Conservation (phyloP, 2,113 vertebrate genomes). For the Podocnemis expansa region DNA sequence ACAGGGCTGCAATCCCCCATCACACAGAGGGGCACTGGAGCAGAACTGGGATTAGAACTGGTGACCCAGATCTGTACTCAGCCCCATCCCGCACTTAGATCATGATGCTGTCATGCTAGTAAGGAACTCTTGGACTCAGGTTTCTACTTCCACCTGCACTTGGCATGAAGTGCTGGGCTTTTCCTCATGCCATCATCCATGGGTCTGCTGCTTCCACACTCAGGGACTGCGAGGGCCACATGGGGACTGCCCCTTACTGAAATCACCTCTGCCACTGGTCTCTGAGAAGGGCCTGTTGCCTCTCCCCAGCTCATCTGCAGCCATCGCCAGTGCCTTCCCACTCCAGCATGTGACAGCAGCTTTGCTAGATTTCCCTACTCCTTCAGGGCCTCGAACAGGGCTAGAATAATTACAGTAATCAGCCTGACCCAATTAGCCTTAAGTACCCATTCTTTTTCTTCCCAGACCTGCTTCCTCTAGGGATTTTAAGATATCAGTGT, state of each 20-base stretch:
- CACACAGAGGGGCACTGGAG: neutral
- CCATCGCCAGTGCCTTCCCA: neutral
- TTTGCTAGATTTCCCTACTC: neutral
- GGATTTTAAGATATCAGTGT: neutral
- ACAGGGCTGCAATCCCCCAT: neutral
- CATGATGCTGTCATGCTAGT: rapidly evolving
- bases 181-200: neutral
- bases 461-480: neutral
- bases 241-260: neutral
- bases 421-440: neutral
- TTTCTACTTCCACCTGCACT: neutral
- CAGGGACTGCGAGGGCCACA: neutral
- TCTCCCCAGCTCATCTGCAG: neutral
- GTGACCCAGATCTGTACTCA: neutral
- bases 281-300: neutral
- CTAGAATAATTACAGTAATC: neutral
- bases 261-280: too few species aligned
- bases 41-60: neutral
- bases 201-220: neutral
- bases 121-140: neutral
- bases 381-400: neutral
- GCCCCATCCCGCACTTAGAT: neutral
- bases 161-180: neutral
- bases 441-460: neutral
- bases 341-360: neutral